Base-by-base conservation (phyloP, 2,888 invertebrate species). In the Hydriomena furcata region DNA sequence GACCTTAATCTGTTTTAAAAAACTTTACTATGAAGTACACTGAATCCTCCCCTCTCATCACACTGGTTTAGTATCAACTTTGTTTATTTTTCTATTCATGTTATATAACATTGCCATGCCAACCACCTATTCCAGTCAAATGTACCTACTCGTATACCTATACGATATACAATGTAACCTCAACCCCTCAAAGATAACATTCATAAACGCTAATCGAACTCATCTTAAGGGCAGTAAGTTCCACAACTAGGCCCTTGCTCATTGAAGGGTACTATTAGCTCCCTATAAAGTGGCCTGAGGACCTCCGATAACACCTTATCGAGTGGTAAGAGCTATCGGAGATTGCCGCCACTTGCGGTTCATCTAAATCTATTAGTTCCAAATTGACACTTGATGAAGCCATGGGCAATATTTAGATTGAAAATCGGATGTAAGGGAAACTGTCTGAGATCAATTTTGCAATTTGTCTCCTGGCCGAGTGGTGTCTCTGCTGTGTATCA, bases 241-340 rank as follows among this genome's bases (percentile, higher is more conserved):
- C 34, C 55, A 52, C 48, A 52, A 59, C 55, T 57, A 45, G 40
- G 34, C 59, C 58, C 65, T 52, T 59, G 70, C 61, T 68, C 72
- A 75, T 77, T 74, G 71, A 77, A 76, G 82, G 81, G 79, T 78
- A 71, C 84, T 77, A 82, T 86, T 81, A 84, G 79, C 82, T 81
- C 74, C 66, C 77, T 73, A 82, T 85, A 84, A 86, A 84, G 83
- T 77, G 80, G 65, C 69, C 69, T 63, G 70, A 76, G 79, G 82
- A 70, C 70, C 66, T 60, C 78, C 74, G 86, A 86, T 85, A 85
- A 76, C 83, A 79, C 81, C 76, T 84, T 85, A 86, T 86, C 87
- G 82, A 78, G 78, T 74, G 77, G 81, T 82, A 80, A 77, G 79
- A 79, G 82, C 46, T 85, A 86, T 86, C 81, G 81, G 80, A 76